These are phyloP conservation scores for Anastrepha ludens DNA, from an alignment of 1,140 invertebrate genomes.

Conservation along the genomic window DNA sequence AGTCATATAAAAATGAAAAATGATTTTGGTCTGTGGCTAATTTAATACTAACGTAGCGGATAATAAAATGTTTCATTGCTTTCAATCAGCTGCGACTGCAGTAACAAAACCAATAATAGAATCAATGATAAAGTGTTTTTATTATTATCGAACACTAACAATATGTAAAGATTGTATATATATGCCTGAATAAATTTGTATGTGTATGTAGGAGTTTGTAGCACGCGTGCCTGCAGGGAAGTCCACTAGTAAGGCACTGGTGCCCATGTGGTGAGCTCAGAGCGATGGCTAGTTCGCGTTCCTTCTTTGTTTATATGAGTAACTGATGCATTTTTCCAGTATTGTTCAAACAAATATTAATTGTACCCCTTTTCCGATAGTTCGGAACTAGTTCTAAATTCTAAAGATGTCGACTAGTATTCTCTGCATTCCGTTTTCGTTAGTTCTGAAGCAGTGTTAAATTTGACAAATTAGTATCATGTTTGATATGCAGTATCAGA, in stretches of 20 bases:
- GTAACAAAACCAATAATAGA: constrained; percentile 8
- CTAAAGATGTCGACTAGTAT: no score
- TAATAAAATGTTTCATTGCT: constrained; percentile 31
- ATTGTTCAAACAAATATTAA: no score
- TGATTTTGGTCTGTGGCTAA: constrained; percentile 22
- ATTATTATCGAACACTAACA: constrained; percentile 19
- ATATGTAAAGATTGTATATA: background rate
- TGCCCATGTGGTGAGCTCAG: background rate
- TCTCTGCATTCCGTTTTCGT: no score
- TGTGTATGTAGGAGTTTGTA: background rate
- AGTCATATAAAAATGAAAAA: background rate
- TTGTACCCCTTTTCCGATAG: no score
- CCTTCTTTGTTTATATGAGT: no score
- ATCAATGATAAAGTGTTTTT: constrained; percentile 37
- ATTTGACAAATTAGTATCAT: no score
- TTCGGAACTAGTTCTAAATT: no score
- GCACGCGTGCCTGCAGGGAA: background rate
- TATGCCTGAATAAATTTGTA: background rate
- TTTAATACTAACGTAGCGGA: constrained; percentile 5
- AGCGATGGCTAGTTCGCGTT: background rate
- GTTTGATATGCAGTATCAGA: no score
- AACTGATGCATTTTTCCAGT: no score
- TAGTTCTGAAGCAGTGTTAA: no score
- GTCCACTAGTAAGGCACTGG: no score
- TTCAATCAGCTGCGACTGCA: background rate